Conservation (phyloP, 2,113 vertebrate genomes). For the Syngnathoides biaculeatus region DNA sequence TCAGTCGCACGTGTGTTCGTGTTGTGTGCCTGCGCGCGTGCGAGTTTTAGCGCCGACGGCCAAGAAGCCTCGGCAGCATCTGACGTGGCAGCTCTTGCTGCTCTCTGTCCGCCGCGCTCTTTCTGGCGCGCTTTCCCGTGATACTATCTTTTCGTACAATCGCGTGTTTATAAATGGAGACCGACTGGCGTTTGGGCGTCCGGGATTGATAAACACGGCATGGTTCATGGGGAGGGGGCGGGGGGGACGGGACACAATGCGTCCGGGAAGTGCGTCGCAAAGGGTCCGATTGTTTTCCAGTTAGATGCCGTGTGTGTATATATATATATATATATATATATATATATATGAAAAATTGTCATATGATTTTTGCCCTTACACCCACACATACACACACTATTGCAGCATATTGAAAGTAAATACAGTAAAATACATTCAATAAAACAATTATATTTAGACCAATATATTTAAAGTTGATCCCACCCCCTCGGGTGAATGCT, state of each 20-base stretch:
- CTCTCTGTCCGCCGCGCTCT: conserved; percentile 57
- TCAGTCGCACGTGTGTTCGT: conserved; percentile 26
- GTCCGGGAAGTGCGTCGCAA: conserved; percentile 14
- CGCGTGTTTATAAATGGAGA: conserved; percentile 61
- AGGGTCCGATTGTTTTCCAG: background rate
- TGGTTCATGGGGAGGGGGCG: conserved; percentile 21
- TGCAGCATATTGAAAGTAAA: background rate
- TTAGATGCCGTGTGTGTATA: too few species aligned
- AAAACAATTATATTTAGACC: background rate
- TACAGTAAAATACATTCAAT: too few species aligned
- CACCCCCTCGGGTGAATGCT: background rate
- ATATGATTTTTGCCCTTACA: too few species aligned
- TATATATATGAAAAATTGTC: too few species aligned
- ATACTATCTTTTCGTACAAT: conserved; percentile 66
- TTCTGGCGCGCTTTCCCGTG: conserved; percentile 60
- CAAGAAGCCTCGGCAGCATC: conserved; percentile 67
- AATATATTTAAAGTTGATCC: background rate
- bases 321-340: too few species aligned
- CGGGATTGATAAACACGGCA: conserved; percentile 35
- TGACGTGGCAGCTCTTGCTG: conserved; percentile 71
- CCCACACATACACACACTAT: too few species aligned
- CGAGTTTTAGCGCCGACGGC: conserved; percentile 56
- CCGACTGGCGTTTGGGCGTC: conserved; percentile 39
- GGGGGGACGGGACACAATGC: too few species aligned
- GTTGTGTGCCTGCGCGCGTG: conserved; percentile 21